phyloP scores from a whole-genome alignment of 2,113 vertebrate genomes.

The Anolis carolinensis region DNA sequence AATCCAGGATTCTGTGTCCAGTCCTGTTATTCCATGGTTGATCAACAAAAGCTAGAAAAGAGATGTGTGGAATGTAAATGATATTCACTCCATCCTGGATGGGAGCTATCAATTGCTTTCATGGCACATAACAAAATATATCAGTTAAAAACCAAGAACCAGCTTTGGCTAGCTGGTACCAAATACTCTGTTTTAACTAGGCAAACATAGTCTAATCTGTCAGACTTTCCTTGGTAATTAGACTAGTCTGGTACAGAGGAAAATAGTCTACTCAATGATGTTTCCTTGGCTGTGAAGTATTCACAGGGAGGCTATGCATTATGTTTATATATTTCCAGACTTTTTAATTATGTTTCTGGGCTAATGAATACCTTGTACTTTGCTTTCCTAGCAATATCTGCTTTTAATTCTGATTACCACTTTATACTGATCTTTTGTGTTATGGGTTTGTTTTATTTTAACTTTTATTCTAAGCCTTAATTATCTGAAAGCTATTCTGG shows the following conservation, averaged over 20 bases:
- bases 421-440: background rate
- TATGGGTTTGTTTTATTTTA: background rate
- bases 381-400: background rate
- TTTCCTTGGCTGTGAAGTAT: background rate
- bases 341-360: background rate
- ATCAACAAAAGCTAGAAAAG: background rate
- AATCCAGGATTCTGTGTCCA: too few relatives aligned
- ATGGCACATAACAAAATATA: background rate
- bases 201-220: too few relatives aligned
- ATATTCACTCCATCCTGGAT: background rate
- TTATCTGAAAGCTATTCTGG: background rate
- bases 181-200: too few relatives aligned
- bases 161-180: too few relatives aligned
- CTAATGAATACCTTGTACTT: background rate
- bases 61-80: background rate
- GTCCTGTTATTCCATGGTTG: too few relatives aligned
- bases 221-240: background rate
- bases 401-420: background rate
- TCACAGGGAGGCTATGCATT: background rate
- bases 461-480: background rate
- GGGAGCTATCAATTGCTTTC: background rate
- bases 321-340: background rate
- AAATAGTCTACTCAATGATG: background rate
- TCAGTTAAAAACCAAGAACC: too few relatives aligned
- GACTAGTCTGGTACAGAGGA: background rate